These are phyloP conservation scores for Meganola albula DNA, from an alignment of 2,888 invertebrate genomes.

Conservation along the genomic window DNA sequence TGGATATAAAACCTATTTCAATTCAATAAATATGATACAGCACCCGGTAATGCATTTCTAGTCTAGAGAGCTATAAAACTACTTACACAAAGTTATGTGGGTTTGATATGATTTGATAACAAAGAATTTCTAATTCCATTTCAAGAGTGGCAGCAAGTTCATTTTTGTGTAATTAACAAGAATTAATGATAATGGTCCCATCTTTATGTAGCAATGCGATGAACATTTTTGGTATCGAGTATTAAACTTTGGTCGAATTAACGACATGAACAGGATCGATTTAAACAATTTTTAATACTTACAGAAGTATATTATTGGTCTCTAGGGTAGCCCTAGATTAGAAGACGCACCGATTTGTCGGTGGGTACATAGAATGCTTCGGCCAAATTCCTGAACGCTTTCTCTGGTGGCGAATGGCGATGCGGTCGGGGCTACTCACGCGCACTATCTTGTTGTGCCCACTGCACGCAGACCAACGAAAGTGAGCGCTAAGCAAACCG, in stretches of 20 bases:
- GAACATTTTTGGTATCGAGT: too few species aligned
- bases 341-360: slow-evolving; percentile 31
- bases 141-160: too few species aligned
- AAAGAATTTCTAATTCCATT: too few species aligned
- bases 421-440: slow-evolving; percentile 29
- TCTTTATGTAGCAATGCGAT: too few species aligned
- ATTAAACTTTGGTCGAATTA: too few species aligned
- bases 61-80: slow-evolving; percentile 67
- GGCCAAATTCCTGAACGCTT: slow-evolving; percentile 74
- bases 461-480: slow-evolving; percentile 56
- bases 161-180: too few species aligned
- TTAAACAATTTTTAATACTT: too few species aligned
- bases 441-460: slow-evolving; percentile 16
- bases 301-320: too few species aligned
- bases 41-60: slow-evolving; percentile 63
- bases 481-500: slow-evolving; percentile 56
- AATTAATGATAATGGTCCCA: too few species aligned
- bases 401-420: slow-evolving; percentile 54
- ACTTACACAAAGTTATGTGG: slow-evolving; percentile 41
- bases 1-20: slow-evolving; percentile 59
- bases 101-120: slow-evolving; percentile 50
- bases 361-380: slow-evolving; percentile 43
- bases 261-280: too few species aligned
- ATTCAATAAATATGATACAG: slow-evolving; percentile 44
- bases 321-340: slow-evolving; percentile 27